These are phyloP conservation scores for Ataeniobius toweri DNA, from an alignment of 2,797 vertebrate genomes.

Conservation along the genomic window DNA sequence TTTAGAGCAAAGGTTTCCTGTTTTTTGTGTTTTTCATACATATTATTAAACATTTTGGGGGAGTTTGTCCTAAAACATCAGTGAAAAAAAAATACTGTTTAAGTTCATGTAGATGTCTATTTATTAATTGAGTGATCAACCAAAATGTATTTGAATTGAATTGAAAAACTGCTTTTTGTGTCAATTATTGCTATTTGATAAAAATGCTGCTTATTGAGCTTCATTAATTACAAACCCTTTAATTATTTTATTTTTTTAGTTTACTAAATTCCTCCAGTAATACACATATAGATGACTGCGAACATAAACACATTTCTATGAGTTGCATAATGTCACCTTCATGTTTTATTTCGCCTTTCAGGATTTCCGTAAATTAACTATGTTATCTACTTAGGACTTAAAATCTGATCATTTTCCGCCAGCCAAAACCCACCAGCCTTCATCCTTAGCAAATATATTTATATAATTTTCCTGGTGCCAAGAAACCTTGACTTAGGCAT, in stretches of 20 bases:
- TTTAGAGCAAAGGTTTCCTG: neutral
- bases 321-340: neutral
- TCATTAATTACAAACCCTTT: neutral
- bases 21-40: neutral
- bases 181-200: neutral
- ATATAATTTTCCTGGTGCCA: neutral
- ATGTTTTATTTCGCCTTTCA: neutral
- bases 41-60: neutral
- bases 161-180: neutral
- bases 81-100: neutral
- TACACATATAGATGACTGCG: neutral
- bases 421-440: neutral
- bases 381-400: neutral
- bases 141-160: too few species aligned
- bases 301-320: neutral
- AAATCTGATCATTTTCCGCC: neutral
- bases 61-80: neutral
- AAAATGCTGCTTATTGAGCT: neutral
- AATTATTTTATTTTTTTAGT: neutral
- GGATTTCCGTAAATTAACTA: too few species aligned
- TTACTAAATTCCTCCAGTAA: neutral
- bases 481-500: slow-evolving; percentile 16
- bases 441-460: neutral
- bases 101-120: neutral
- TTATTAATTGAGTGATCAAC: neutral